A percentile compares a stretch with the other conserved stretches of the same genome.
phyloP scores from a whole-genome alignment of 2,888 invertebrate genomes.

The Gibbula magus region DNA sequence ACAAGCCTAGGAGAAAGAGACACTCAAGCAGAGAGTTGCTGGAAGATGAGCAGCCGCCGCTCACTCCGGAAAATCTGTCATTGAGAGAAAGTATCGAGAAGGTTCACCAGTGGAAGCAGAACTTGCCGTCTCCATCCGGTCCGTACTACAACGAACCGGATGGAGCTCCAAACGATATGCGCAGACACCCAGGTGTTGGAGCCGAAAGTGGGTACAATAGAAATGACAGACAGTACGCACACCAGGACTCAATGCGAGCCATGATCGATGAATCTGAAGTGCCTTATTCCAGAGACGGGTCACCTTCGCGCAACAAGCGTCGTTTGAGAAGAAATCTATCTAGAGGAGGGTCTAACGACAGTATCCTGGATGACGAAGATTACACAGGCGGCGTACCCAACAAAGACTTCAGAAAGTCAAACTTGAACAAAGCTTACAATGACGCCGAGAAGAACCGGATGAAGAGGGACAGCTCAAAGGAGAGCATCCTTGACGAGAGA shows the following conservation, averaged over 20 bases:
- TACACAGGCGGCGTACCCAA: slow-evolving; percentile 74
- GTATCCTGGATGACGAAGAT: slow-evolving; percentile 57
- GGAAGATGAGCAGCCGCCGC: slow-evolving; percentile 54
- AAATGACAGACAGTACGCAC: slow-evolving; percentile 28
- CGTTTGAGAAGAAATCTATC: slow-evolving; percentile 49
- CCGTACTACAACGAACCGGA: slow-evolving; percentile 41
- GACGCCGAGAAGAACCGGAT: slow-evolving; percentile 39
- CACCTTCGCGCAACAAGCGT: slow-evolving; percentile 27
- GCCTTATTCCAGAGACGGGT: slow-evolving; percentile 30
- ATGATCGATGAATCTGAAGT: slow-evolving; percentile 8
- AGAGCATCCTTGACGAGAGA: slow-evolving; percentile 61
- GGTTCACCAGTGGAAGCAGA: slow-evolving; percentile 72
- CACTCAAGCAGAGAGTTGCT: slow-evolving; percentile 63
- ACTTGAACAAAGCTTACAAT: slow-evolving; percentile 80
- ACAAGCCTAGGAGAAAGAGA: slow-evolving; percentile 55
- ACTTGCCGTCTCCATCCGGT: slow-evolving; percentile 56
- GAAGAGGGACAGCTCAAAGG: slow-evolving; percentile 57
- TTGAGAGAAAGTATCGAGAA: slow-evolving; percentile 73
- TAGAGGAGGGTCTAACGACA: slow-evolving; percentile 58
- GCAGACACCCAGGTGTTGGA: slow-evolving; percentile 35
- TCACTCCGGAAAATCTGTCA: slow-evolving; percentile 69
- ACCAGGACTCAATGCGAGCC: slow-evolving; percentile 13
- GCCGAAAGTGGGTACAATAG: slow-evolving; percentile 36
- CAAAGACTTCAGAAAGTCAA: slow-evolving; percentile 85
- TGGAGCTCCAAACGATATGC: slow-evolving; percentile 24